Evolutionary conservation across 2,888 invertebrate species (phyloP).

Genomic region (Platerodrilus igneus): DNA sequence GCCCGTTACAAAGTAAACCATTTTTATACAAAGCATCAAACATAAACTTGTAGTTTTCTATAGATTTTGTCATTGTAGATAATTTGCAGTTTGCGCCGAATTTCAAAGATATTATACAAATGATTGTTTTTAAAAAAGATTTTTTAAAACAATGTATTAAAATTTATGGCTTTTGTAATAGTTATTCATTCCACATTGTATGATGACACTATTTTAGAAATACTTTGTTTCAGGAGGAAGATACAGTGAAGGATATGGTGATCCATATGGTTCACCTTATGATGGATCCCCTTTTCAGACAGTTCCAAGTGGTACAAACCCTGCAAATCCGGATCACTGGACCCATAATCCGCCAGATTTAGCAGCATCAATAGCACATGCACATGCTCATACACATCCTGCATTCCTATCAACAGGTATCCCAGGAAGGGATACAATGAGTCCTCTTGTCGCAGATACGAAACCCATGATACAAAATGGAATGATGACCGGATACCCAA

Average conservation of each 20-base stretch:
- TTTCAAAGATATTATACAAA: no score
- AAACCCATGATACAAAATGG: slow-evolving; percentile 57
- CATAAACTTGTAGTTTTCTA: no score
- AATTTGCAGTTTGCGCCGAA: no score
- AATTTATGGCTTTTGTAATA: not conserved
- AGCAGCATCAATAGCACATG: slow-evolving; percentile 34
- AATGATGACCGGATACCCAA: slow-evolving; percentile 53
- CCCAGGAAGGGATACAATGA: slow-evolving; percentile 39
- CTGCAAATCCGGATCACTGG: slow-evolving; percentile 45
- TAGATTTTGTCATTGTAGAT: no score
- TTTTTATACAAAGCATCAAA: no score
- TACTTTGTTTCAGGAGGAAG: no score
- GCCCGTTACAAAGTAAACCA: no score
- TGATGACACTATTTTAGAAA: slow-evolving; percentile 31
- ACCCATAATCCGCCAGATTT: slow-evolving; percentile 39
- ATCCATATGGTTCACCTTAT: slow-evolving; percentile 55
- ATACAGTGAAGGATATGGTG: slow-evolving; percentile 53
- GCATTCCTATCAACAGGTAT: slow-evolving; percentile 50
- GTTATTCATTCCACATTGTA: not conserved
- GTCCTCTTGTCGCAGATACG: slow-evolving; percentile 42
- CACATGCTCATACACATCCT: slow-evolving; percentile 54
- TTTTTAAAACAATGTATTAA: no score
- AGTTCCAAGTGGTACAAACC: slow-evolving; percentile 60
- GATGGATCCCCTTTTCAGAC: slow-evolving; percentile 69
- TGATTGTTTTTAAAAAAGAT: no score